Evolutionary conservation across 92 coral and sea anemone species (phyloP).

Genomic region (Epizoanthus ramosus): DNA sequence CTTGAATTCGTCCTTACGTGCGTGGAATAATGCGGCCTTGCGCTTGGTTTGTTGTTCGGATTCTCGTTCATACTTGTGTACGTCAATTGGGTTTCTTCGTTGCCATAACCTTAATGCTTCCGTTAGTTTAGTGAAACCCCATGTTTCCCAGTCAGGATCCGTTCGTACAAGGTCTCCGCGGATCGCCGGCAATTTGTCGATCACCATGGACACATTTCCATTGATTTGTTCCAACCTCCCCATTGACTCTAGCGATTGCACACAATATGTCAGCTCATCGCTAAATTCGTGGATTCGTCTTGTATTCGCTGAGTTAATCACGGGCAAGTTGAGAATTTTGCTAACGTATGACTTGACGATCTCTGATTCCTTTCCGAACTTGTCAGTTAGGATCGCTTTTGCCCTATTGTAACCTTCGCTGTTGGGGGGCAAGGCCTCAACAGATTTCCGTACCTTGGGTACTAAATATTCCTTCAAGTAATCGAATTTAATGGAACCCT

Average conservation of each 20-base stretch:
- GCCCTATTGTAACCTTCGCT: conserved; percentile 53
- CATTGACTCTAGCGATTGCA: conserved; percentile 52
- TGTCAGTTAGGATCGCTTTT: conserved; percentile 37
- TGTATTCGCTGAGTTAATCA: conserved; percentile 34
- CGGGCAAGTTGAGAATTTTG: conserved; percentile 47
- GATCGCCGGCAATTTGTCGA: conserved; percentile 61
- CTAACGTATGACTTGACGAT: conserved; percentile 51
- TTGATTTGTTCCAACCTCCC: conserved; percentile 38
- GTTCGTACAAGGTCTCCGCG: conserved; percentile 52
- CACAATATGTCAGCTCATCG: conserved; percentile 45
- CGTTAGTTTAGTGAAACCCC: conserved; percentile 45
- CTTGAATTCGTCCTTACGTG: background rate
- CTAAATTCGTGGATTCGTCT: conserved; percentile 46
- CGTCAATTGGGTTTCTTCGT: no score
- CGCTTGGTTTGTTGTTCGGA: conserved; percentile 43
- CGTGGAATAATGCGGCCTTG: conserved; percentile 16
- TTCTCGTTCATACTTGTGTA: conserved; percentile 46
- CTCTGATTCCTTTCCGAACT: conserved; percentile 52
- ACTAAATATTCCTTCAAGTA: conserved; percentile 45
- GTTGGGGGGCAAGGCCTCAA: conserved; percentile 49
- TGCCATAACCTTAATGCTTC: conserved; percentile 56
- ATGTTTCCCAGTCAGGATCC: conserved; percentile 51
- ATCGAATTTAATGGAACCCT: conserved; percentile 45
- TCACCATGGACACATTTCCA: conserved; percentile 52
- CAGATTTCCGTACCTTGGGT: conserved; percentile 30